Evolutionary conservation across 2,888 invertebrate species (phyloP), one percentile per base, ranked within the genome.

Genomic region (Protophormia terraenovae): DNA sequence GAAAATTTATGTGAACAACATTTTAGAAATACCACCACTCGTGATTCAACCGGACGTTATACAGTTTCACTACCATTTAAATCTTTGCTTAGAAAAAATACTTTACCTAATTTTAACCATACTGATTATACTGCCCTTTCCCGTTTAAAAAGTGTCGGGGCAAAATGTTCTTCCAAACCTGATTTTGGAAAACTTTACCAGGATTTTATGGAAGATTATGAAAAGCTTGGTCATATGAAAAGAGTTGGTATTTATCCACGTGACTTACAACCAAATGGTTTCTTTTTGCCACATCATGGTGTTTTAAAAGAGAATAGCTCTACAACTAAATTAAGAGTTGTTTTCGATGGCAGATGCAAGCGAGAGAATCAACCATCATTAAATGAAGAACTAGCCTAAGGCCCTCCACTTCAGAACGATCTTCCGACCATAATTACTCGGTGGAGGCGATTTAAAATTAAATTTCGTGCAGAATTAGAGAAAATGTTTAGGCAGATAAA

Each of bases 401-500:
- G 79, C 0, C 84, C 86, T 24, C 75, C 81, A n/a, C 41, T 86
- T 1, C 87, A 87, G 50, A 79, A 79, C 22, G 80, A 86, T 66
- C 38, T 86, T 8, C 69, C 79, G 0, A 67, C 71, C 0, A 76
- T 84, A 10, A 75, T 84, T 32, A 73, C 41, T n/a, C 41, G 79
- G 7, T 79, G 83, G 80, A 55, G 81, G 38, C 55, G 78, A 2
- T 79, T 72, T 62, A 45, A 58, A 41, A 67, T 87, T 50, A 83
- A 64, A 0, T 86, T 87, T 62, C 22, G 78, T 3, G 62, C 84
- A 41, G 86, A 87, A 62, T 27, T 87, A 2, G 80, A 82, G 14
- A 84, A 86, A 55, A 87, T 87, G 82, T 87, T 86, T 38, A 45
- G 86, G 0, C 84, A 86, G 27, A 86, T 87, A 19, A 41, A 27